phyloP scores from a whole-genome alignment of 2,888 invertebrate species.

The Cordylochernes scorpioides region DNA sequence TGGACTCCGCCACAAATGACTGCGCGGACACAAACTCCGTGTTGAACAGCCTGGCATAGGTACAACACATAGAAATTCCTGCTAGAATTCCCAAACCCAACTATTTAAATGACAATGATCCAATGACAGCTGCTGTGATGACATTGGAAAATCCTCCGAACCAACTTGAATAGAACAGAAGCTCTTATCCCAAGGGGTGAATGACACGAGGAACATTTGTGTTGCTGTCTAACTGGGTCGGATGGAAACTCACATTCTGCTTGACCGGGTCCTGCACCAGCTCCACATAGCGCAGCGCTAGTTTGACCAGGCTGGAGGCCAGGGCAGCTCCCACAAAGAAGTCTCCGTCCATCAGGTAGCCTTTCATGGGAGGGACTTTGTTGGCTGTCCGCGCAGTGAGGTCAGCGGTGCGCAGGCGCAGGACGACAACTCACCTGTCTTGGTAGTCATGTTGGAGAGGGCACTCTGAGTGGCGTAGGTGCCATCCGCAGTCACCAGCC shows the following conservation, averaged over 20 bases:
- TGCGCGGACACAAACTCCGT: slow-evolving; percentile 3
- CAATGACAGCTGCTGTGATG: too few species aligned
- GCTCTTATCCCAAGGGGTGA: too few species aligned
- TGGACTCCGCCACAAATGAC: slow-evolving; percentile 36
- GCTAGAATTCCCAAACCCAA: too few species aligned
- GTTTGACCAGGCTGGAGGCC: slow-evolving; percentile 65
- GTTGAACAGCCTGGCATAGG: background rate
- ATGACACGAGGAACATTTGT: too few species aligned
- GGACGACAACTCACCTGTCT: slow-evolving; percentile 7
- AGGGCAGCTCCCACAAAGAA: slow-evolving; percentile 83
- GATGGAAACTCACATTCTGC: slow-evolving; percentile 22
- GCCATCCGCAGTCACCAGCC: slow-evolving; percentile 86
- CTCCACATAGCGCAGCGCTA: slow-evolving; percentile 43
- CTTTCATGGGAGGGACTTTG: slow-evolving; percentile 47
- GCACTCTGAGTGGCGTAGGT: slow-evolving; percentile 96
- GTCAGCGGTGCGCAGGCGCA: slow-evolving; percentile 32
- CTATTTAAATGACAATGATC: too few species aligned
- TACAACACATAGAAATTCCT: background rate
- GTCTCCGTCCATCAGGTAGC: slow-evolving; percentile 74
- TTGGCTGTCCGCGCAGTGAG: slow-evolving; percentile 31
- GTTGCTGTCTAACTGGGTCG: too few species aligned
- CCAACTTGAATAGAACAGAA: too few species aligned
- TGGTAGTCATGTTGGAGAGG: slow-evolving; percentile 36
- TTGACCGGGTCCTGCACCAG: slow-evolving; percentile 19
- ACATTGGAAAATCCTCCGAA: too few species aligned